Base-by-base conservation (phyloP, 2,888 invertebrate species). In the Pasiphila rectangulata region DNA sequence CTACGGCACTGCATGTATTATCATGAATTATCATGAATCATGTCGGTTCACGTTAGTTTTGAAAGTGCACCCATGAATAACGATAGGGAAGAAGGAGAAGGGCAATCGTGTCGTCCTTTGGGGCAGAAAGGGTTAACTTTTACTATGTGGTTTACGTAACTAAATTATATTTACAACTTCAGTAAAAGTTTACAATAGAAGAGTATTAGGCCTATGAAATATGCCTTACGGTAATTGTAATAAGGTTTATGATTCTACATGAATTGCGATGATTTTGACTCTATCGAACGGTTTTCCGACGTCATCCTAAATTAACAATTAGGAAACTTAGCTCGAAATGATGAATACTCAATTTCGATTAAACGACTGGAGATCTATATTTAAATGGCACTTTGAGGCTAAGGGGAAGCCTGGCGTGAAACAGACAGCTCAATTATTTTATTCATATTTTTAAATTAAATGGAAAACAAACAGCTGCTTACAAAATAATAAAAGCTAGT, bases 311-410 rank as follows among this genome's bases (percentile, higher is more conserved):
- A 19, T 46, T 20, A 34, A 42, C 29, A 13, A 45, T 38, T 30
- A 15, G 17, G 32, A 34, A 56, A 57, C 40, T 9, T 37, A 58
- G 51, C 61, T 65, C 61, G 62, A 66, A 58, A 43, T 46, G 50
- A 27, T 47, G 56, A 67, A 67, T 68, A 69, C 67, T 69, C 66
- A 64, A 46, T 67, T 65, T 67, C 56, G 56, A 56, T 41, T 23
- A 46, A 44, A 52, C 49, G 52, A 56, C 32, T 45, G 30, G 15
- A 19, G 20, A 38, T 41, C 48, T 45, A 46, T 45, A 38, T 41
- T 42, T 45, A 43, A 32, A 43, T 6, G 56, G 46, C 48, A 52
- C 25, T 35, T 13, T 43, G 60, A 58, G 58, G 58, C 58, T 60
- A 53, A 19, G 39, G 53, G 41, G 7, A 2, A 9, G 17, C 29